Base-by-base conservation (phyloP, 2,888 invertebrate species). In the Oxycera nigricornis region DNA sequence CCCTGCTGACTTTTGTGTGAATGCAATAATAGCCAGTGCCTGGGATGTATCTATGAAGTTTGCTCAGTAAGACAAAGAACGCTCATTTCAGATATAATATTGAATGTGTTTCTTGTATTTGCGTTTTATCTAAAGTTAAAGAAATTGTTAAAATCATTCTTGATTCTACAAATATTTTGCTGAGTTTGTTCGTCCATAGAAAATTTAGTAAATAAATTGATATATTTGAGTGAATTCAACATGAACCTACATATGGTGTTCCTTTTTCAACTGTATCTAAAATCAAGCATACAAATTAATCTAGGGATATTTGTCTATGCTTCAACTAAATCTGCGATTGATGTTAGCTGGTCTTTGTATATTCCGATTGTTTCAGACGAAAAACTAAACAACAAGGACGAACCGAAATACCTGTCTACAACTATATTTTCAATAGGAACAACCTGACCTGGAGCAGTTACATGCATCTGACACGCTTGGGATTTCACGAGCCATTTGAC, bases 1-100 rank as follows among this genome's bases (percentile, higher is more conserved):
- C 68, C 86, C 86, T 76, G 86, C 82, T 74, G 86, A 86, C 82
- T 86, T 85, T 79, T 85, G 85, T 81, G 84, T 85, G 74, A 86
- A 86, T 81, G 86, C 86, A 73, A 84, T 86, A 81, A 85, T 86
- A 81, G 83, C 85, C 35, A 79, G 81, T 79, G 85, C 84, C 72
- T 86, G 86, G 86, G 86, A 86, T 79, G 82, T 85, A 57, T 80
- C 82, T 73, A 80, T 82, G 77, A 82, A 84, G 86, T 85, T 11
- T 26, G 55, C 17, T 46, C 17, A 35, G 35, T 35, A 35, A 7
- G 35, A 35, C 35, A 35, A 6, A 35, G 11, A 7, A 35, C 35
- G 6, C 6, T 35, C 35, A 35, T 35, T 35, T 35, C 35, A 35
- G 35, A 35, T n/a, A n/a, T n/a, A n/a, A n/a, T n/a, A n/a, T n/a